Evolutionary conservation across 1,140 invertebrate species (phyloP), one percentile per base, ranked within the genome.

Genomic region (Drosophila mojavensis): DNA sequence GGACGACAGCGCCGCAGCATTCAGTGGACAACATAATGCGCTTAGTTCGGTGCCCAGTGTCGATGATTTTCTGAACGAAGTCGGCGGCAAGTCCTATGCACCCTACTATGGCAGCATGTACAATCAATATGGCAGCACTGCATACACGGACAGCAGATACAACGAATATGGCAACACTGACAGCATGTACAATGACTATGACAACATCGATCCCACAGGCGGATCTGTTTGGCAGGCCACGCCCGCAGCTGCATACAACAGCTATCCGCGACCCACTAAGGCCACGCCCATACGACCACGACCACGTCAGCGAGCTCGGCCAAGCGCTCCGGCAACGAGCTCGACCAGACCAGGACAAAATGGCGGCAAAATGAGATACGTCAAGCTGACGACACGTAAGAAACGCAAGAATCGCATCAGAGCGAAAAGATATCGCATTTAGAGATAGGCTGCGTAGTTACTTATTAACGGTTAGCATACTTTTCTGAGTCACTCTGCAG

Each of bases 331-430:
- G 39, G 24, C 3, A 0, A n/a, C 43, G 0, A 39, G 39, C n/a
- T 15, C 20, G 10, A 28, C 15, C 4, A 51, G 53, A 2, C 30
- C 26, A 10, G 28, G 0, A 10, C 43, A 10, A 11, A 66, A 48
- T 11, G 11, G 26, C 13, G 59, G 36, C 11, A 85, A 75, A 59
- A 9, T 88, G 6, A 66, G 83, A 11, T 83, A 77, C 53, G 64
- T 88, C 3, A 88, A 86, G 51, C 15, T 81, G 30, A 83, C 68
- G 24, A 65, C 56, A 6, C 65, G 84, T 5, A 81, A 78, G 65
- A 89, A 89, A 53, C 84, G 84, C 24, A 89, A 89, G 24, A 89
- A 89, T 84, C 74, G 79, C 26, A 76, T 84, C 17, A 64, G 69
- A 41, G 55, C 78, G 0, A 89, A 89, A 50, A 58, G 77, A 63